Base-by-base conservation (phyloP, 2,888 invertebrate species). In the Sinelater perroti region DNA sequence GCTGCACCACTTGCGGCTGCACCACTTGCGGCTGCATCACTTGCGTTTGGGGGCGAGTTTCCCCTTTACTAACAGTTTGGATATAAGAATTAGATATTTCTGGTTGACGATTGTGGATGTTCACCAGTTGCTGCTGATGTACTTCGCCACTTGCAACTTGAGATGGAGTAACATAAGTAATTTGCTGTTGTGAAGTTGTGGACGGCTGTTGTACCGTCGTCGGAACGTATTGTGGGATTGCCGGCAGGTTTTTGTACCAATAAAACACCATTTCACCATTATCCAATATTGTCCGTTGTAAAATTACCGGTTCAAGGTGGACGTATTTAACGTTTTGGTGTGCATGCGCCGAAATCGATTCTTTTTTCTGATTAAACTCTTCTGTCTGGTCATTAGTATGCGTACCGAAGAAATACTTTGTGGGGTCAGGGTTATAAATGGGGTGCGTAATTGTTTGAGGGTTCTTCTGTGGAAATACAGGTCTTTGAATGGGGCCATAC, bases 271-370 rank as follows among this genome's bases (percentile, higher is more conserved):
- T 73, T 58, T 74, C 68, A 2, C 78, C 79, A 54, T 76, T 75
- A 33, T 69, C 73, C 33, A 77, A 56, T 30, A 75, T 67, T 3
- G 75, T 75, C 67, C 76, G 76, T 60, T 78, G 77, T 35, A 77
- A 64, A 17, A 77, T 73, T n/a, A 77, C 71, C 2, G 78, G 77
- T 62, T 77, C 77, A n/a, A 75, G 65, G 54, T 74, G 72, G 10
- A 77, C 74, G 53, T 73, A 75, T 64, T 72, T 74, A 4, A 74
- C 64, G 44, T 61, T 69, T 56, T 35, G 65, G 54, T 40, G 56
- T 45, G 10, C 13, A 16, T 17, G 36, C n/a, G n/a, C n/a, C n/a
- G n/a, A n/a, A n/a, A n/a, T n/a, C n/a, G n/a, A n/a, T n/a, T n/a
- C n/a, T n/a, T n/a, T n/a, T n/a, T n/a, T n/a, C n/a, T n/a, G n/a